Evolutionary conservation across 2,797 vertebrate genomes (phyloP), one percentile per base, ranked within the genome.

Genomic region (Naso thynnoides): DNA sequence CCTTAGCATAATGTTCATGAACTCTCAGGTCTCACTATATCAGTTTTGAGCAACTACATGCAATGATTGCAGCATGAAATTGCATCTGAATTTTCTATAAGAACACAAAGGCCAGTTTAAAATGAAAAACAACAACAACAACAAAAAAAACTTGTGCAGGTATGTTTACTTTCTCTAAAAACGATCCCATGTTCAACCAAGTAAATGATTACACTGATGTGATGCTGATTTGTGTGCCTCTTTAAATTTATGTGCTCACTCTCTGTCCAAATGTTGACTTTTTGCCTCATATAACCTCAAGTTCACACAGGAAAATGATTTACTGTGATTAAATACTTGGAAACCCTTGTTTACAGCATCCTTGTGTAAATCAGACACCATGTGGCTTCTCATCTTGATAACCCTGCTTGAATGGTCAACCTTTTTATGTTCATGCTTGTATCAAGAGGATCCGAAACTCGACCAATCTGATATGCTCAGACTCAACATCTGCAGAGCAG

Each of bases 231-330:
- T 86, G 81, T 74, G 55, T 80, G 24, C 56, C 64, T 67, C 84
- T 68, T 66, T 21, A 76, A 36, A 79, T 75, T 69, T 53, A 80
- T 56, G n/a, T 27, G 61, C 6, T 10, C 39, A 76, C 85, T 88
- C 88, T 87, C 82, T 84, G 55, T 18, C 31, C 53, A 8, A 0
- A 2, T 90, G 86, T 89, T 88, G 84, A 92, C 88, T 82, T 74
- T n/a, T 86, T 64, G 63, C 21, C 58, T 81, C 81, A 54, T 87
- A 85, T 86, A 86, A 88, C 81, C 48, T 62, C 10, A 50, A 73
- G 85, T 90, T 90, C 91, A 89, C 87, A 90, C 81, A 85, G 81
- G 83, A 89, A 88, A 79, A 85, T 75, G 14, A 84, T 78, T 88
- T 76, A 73, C 49, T 62, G 55, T 66, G 79, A 86, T 87, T 79